Conservation (phyloP, 2,888 invertebrate genomes). For the Cacoxenus indagator region DNA sequence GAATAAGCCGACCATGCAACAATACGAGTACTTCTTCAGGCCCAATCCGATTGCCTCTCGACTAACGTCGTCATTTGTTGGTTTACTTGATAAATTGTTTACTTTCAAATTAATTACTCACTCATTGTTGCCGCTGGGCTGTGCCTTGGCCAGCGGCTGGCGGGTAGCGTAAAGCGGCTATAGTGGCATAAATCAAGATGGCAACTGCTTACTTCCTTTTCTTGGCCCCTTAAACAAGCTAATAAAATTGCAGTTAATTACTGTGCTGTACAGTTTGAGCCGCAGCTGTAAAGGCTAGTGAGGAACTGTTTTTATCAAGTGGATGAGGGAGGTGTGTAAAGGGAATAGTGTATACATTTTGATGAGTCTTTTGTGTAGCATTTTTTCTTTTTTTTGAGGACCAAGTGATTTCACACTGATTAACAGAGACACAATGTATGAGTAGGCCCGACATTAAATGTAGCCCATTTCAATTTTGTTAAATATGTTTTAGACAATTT, state of each 20-base stretch:
- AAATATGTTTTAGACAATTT: too few relatives aligned
- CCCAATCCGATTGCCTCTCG: slow-evolving; percentile 2
- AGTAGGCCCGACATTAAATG: too few relatives aligned
- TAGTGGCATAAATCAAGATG: slow-evolving; percentile 62
- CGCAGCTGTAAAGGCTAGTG: slow-evolving; percentile 21
- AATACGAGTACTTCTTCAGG: not conserved
- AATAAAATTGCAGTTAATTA: slow-evolving; percentile 64
- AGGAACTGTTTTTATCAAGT: too few relatives aligned
- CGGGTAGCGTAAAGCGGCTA: slow-evolving; percentile 2
- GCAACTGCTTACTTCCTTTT: slow-evolving; percentile 38
- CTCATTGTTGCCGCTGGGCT: slow-evolving; percentile 52
- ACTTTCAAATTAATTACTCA: slow-evolving; percentile 59
- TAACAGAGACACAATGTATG: too few relatives aligned
- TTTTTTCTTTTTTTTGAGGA: too few relatives aligned
- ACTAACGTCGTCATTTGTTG: slow-evolving; percentile 26
- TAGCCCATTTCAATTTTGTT: too few relatives aligned
- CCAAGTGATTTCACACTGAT: too few relatives aligned
- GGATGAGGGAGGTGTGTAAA: slow-evolving; percentile 7
- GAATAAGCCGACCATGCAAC: not conserved
- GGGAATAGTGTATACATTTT: too few relatives aligned
- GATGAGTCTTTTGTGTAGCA: too few relatives aligned
- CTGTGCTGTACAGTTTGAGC: slow-evolving; percentile 22
- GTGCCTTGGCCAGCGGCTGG: slow-evolving; percentile 23
- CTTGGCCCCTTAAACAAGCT: slow-evolving; percentile 49
- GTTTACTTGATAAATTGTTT: slow-evolving; percentile 60